A percentile compares a stretch with the other conserved stretches of the same genome.
These are phyloP conservation scores for Torymus tubicola DNA, from an alignment of 2,888 invertebrate species.

Conservation along the genomic window DNA sequence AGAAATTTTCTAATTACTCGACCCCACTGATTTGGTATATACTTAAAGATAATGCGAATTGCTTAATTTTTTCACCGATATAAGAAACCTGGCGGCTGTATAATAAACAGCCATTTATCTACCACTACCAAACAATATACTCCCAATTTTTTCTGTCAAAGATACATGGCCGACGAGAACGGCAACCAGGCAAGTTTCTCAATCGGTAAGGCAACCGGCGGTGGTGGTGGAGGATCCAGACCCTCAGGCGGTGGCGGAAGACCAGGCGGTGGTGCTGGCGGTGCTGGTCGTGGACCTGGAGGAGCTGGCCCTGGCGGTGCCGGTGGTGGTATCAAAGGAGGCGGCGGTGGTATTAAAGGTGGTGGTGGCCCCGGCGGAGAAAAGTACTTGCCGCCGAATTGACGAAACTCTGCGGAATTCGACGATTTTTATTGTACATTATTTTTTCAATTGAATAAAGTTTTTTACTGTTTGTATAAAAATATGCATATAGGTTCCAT, in stretches of 20 bases:
- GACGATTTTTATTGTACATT: background rate
- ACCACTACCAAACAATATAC: too few species aligned
- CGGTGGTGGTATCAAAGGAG: constrained; percentile 12
- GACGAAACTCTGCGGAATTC: background rate
- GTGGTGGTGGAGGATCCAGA: constrained; percentile 47
- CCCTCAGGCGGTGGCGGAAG: background rate
- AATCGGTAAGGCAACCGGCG: constrained; percentile 66
- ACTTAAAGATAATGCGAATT: too few species aligned
- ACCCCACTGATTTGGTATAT: too few species aligned
- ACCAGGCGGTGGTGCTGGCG: constrained; percentile 42
- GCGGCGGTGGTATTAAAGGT: constrained; percentile 36
- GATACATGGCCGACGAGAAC: constrained; percentile 73
- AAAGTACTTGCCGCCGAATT: constrained; percentile 68
- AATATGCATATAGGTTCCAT: too few species aligned
- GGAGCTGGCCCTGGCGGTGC: constrained; percentile 47
- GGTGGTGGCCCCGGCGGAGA: constrained; percentile 26
- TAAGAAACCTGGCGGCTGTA: too few species aligned
- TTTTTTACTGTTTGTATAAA: background rate
- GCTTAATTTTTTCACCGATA: too few species aligned
- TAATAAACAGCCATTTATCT: too few species aligned
- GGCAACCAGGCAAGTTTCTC: constrained; percentile 73
- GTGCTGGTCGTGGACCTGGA: constrained; percentile 27
- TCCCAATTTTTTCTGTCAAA: constrained; percentile 57
- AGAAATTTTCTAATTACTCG: too few species aligned
- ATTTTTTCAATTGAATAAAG: constrained; percentile 6